Percentiles rank a stretch among this genome's conserved stretches.
Evolutionary conservation across 2,113 vertebrate species (phyloP).

Genomic region (Tauraco erythrolophus): DNA sequence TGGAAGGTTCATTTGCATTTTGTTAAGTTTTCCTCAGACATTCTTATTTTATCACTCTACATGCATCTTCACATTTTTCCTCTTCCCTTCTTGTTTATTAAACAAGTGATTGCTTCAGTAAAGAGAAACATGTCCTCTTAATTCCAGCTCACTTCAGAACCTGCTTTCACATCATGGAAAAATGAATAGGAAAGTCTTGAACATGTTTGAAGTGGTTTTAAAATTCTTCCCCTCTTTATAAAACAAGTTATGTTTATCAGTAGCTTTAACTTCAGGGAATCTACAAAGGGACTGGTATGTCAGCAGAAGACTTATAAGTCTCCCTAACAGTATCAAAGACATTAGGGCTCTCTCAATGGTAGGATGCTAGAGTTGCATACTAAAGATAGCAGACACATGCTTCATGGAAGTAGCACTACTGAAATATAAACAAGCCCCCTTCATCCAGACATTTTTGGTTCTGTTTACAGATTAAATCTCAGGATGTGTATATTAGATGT

Average conservation of each 20-base stretch:
- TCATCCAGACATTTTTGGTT: constrained; percentile 74
- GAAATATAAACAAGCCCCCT: constrained; percentile 77
- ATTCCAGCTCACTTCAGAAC: constrained; percentile 33
- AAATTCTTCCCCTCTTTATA: constrained; percentile 56
- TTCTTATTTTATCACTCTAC: background rate
- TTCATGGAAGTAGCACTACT: constrained; percentile 73
- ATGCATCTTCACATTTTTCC: background rate
- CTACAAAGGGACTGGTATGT: constrained; percentile 73
- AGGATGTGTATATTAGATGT: constrained; percentile 82
- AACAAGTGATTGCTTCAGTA: background rate
- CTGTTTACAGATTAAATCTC: constrained; percentile 84
- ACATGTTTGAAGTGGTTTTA: constrained; percentile 70
- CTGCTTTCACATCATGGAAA: constrained; percentile 23
- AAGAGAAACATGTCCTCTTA: constrained; percentile 6
- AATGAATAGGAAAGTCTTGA: constrained; percentile 23
- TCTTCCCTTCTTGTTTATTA: constrained; percentile 36
- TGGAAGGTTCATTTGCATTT: background rate
- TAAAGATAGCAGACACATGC: constrained; percentile 67
- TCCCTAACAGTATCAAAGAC: constrained; percentile 47
- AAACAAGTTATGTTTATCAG: constrained; percentile 61
- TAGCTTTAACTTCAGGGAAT: constrained; percentile 59
- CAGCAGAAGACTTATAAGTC: constrained; percentile 66
- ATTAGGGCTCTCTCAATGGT: constrained; percentile 25
- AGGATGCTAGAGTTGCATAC: constrained; percentile 56
- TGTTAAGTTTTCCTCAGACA: background rate